Percentiles rank a stretch among this genome's conserved stretches.
Evolutionary conservation across 2,888 invertebrate species (phyloP).

Genomic region (Pterostichus madidus): DNA sequence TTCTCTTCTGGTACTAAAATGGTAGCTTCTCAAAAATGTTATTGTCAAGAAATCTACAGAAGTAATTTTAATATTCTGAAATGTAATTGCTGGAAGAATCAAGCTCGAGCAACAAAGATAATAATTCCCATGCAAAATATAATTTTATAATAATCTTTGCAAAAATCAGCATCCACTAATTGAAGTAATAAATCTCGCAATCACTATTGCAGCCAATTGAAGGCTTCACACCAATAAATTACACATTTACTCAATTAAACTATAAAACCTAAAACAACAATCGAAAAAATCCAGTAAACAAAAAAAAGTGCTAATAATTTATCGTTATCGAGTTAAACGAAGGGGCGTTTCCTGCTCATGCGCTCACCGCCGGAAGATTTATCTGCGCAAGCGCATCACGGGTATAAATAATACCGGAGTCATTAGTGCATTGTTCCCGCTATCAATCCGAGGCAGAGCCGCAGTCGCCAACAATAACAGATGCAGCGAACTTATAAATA

Average conservation of each 20-base stretch:
- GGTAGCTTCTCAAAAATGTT: no score
- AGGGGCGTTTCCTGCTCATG: slow-evolving; percentile 55
- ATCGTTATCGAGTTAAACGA: slow-evolving; percentile 60
- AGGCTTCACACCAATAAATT: slow-evolving; percentile 39
- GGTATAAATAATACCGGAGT: slow-evolving; percentile 59
- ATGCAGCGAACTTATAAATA: slow-evolving; percentile 55
- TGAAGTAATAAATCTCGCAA: slow-evolving; percentile 36
- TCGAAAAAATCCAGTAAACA: not conserved
- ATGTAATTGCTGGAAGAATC: no score
- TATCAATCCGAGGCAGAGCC: slow-evolving; percentile 43
- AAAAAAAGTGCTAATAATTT: slow-evolving; percentile 34
- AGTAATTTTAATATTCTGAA: no score
- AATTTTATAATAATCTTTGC: not conserved
- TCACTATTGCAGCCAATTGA: slow-evolving; percentile 18
- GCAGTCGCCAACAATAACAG: slow-evolving; percentile 51
- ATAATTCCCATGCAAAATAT: no score
- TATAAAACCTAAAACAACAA: slow-evolving; percentile 36
- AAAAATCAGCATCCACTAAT: not conserved
- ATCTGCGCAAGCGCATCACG: slow-evolving; percentile 31
- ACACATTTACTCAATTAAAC: slow-evolving; percentile 47
- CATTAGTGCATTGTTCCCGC: slow-evolving; percentile 62
- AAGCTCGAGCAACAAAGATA: no score
- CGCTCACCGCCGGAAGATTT: slow-evolving; percentile 33
- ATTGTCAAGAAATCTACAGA: no score
- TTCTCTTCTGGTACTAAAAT: no score